These are phyloP conservation scores for Amazona guildingii DNA, from an alignment of 2,113 vertebrate species.

Conservation along the genomic window DNA sequence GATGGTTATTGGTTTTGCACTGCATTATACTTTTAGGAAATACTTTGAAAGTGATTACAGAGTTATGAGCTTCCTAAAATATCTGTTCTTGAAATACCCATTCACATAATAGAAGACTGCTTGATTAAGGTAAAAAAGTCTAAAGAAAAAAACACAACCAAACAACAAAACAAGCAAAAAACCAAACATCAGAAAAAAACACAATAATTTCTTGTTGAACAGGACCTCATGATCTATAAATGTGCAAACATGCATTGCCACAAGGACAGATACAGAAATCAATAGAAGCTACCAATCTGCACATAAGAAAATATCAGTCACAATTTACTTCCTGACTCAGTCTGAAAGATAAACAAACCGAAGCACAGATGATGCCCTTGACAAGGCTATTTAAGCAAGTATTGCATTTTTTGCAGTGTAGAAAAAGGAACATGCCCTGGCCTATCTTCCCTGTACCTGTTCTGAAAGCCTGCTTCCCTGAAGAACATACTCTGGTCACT, in stretches of 20 bases:
- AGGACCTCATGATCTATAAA: background rate
- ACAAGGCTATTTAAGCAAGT: background rate
- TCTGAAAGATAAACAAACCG: background rate
- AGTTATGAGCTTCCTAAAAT: background rate
- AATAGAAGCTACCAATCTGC: background rate
- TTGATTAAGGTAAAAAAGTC: background rate
- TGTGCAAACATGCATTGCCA: background rate
- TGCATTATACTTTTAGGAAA: background rate
- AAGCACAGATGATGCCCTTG: background rate
- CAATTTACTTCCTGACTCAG: background rate
- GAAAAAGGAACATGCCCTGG: background rate
- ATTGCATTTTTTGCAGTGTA: background rate
- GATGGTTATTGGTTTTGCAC: background rate
- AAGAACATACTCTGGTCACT: background rate
- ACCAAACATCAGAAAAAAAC: accelerated
- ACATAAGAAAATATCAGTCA: background rate
- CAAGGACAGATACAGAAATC: background rate
- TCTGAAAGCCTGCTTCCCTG: background rate
- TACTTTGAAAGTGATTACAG: background rate
- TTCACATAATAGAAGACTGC: background rate
- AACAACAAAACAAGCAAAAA: background rate
- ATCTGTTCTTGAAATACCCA: background rate
- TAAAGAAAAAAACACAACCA: accelerated
- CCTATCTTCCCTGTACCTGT: background rate
- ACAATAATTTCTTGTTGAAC: background rate